Percentiles rank a stretch among this genome's conserved stretches.
Conservation (phyloP, 2,888 invertebrate species). For the Molanna angustata region DNA sequence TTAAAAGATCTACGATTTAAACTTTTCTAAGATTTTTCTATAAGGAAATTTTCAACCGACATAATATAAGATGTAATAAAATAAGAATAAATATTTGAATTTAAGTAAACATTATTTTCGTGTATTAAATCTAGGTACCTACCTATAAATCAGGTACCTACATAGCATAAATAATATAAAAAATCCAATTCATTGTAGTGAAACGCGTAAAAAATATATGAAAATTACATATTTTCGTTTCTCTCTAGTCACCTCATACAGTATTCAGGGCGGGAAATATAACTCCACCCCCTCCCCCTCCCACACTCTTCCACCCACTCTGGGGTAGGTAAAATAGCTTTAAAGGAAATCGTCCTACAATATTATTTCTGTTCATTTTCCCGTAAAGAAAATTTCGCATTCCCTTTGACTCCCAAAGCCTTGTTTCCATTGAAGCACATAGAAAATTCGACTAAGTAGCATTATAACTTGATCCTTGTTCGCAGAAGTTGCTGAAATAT, state of each 20-base stretch:
- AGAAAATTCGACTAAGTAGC: conserved; percentile 8
- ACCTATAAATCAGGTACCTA: too few relatives aligned
- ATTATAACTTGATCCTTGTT: conserved; percentile 11
- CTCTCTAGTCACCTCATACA: conserved; percentile 26
- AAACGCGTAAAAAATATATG: not conserved
- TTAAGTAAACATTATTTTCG: too few relatives aligned
- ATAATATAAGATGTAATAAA: too few relatives aligned
- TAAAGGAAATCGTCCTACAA: not conserved
- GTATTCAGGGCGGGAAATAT: conserved; percentile 29
- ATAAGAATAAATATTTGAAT: too few relatives aligned
- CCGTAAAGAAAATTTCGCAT: not conserved
- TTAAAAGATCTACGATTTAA: too few relatives aligned
- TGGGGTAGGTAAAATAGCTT: not conserved
- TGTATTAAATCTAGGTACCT: too few relatives aligned
- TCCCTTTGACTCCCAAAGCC: too few relatives aligned
- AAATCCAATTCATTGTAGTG: too few relatives aligned
- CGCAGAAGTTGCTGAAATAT: not conserved
- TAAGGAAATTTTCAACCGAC: too few relatives aligned
- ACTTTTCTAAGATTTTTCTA: too few relatives aligned
- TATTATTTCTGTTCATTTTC: not conserved
- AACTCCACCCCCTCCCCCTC: conserved; percentile 16
- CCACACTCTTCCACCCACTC: not conserved
- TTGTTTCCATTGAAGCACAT: not conserved
- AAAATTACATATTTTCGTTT: conserved; percentile 6
- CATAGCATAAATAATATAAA: too few relatives aligned